These are phyloP conservation scores for Plecotus auritus DNA, from an alignment of 2,113 vertebrate species.

Conservation along the genomic window DNA sequence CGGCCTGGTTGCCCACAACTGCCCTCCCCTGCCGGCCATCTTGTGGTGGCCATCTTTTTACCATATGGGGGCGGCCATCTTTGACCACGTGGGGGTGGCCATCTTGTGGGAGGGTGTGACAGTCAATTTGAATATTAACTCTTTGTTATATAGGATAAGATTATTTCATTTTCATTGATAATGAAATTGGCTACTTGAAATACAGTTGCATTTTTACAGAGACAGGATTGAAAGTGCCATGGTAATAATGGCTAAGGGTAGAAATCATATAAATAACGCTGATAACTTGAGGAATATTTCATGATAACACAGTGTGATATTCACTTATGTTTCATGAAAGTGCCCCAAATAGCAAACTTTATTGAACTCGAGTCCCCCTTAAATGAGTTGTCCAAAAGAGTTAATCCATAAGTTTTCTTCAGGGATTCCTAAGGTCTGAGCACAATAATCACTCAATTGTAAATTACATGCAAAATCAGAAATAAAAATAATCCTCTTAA, in stretches of 20 bases:
- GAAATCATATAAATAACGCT: not conserved
- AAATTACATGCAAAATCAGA: slow-evolving; percentile 1
- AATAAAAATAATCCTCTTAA: not conserved
- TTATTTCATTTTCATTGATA: not conserved
- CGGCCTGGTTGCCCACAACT: too few relatives aligned
- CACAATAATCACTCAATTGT: not conserved
- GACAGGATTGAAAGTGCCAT: not conserved
- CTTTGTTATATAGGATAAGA: not conserved
- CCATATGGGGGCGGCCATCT: too few relatives aligned
- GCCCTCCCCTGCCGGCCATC: too few relatives aligned
- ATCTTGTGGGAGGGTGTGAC: too few relatives aligned
- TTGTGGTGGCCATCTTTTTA: too few relatives aligned
- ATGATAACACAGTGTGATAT: not conserved
- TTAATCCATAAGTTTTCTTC: not conserved
- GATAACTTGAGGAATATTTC: not conserved
- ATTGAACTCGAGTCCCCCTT: not conserved
- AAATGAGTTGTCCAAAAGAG: not conserved
- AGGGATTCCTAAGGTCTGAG: not conserved
- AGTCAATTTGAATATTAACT: too few relatives aligned
- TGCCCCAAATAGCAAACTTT: not conserved
- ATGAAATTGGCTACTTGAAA: not conserved
- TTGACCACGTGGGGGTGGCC: too few relatives aligned
- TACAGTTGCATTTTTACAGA: not conserved
- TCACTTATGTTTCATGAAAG: not conserved
- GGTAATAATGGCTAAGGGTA: not conserved